Evolutionary conservation across 1,140 invertebrate genomes (phyloP), one percentile per base, ranked within the genome.

Genomic region (Trigoniulus corallinus): DNA sequence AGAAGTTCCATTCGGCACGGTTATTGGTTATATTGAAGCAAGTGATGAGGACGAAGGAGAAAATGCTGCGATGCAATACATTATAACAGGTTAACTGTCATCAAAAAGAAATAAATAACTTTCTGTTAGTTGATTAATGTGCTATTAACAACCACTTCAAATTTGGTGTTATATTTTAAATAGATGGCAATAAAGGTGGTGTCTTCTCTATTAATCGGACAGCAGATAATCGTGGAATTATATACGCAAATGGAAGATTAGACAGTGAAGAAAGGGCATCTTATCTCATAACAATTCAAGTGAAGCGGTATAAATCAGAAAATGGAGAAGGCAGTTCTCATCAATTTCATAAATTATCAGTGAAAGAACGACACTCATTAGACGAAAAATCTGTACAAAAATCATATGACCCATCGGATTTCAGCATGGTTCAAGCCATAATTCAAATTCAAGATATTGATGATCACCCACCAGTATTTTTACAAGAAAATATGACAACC

Each of bases 51-150:
- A 87, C 59, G 52, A 50, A 15, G 79, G 71, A 10, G 79, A 82
- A 22, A 84, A 85, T 62, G 80, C 79, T 0, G 75, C 76, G 44
- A 80, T 84, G 29, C 80, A 82, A 56, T 85, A 84, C 56, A 67
- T 72, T 0, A 81, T 84, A 18, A 79, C 73, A 52, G 76, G 75
- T 77, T 64, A 58, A 58, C n/a, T 39, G 10, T 39, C n/a, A n/a
- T n/a, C 10, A 39, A 39, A 39, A 39, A 10, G n/a, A 12, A n/a
- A n/a, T 39, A 39, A 39, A 12, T n/a, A 10, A n/a, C 34, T 43
- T 43, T 22, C 10, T 7, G 15, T 43, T 12, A 22, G 15, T 4
- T 20, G 7, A 4, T 18, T 43, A n/a, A 3, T 43, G 10, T 43
- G 15, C 4, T 22, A 10, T 7, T 10, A 43, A 43, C 7, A 7